Conservation (phyloP, 1,140 invertebrate species). For the Euwallacea fornicatus region DNA sequence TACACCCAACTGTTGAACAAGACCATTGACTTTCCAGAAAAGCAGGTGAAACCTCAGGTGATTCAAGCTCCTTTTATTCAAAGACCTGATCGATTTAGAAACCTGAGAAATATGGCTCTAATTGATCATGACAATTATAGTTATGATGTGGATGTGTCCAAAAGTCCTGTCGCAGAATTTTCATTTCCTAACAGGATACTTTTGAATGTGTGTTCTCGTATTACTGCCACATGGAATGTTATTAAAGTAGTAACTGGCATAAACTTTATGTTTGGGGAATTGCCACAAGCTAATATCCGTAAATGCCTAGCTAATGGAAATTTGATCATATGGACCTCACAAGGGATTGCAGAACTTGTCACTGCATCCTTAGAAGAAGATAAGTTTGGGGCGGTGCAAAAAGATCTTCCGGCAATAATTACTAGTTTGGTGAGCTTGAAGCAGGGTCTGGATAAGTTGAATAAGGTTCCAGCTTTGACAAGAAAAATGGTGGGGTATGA, state of each 20-base stretch:
- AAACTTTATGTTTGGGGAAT: slow-evolving; percentile 70
- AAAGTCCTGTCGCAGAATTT: slow-evolving; percentile 16
- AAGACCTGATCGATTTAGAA: slow-evolving; percentile 38
- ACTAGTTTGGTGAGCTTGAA: slow-evolving; percentile 66
- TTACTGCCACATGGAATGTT: slow-evolving; percentile 24
- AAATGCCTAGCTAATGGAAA: slow-evolving; percentile 67
- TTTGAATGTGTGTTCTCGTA: slow-evolving; percentile 33
- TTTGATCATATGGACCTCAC: slow-evolving; percentile 68
- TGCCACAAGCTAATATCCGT: slow-evolving; percentile 66
- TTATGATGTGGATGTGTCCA: slow-evolving; percentile 33
- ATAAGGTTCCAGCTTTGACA: slow-evolving; percentile 64
- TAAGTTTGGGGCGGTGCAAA: slow-evolving; percentile 77
- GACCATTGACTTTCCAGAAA: slow-evolving; percentile 55
- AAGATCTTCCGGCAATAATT: slow-evolving; percentile 71
- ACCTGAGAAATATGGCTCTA: slow-evolving; percentile 45
- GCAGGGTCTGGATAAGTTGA: slow-evolving; percentile 68
- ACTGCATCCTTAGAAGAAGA: slow-evolving; percentile 73
- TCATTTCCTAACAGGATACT: slow-evolving; percentile 17
- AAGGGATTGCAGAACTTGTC: slow-evolving; percentile 68
- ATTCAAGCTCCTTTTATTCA: slow-evolving; percentile 29
- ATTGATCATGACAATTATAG: slow-evolving; percentile 21
- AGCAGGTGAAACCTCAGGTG: slow-evolving; percentile 9
- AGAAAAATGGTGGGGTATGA: slow-evolving; percentile 63
- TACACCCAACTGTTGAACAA: slow-evolving; percentile 64
- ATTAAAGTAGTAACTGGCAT: slow-evolving; percentile 62